phyloP scores from a whole-genome alignment of 2,113 vertebrate genomes.

The Anser cygnoides region DNA sequence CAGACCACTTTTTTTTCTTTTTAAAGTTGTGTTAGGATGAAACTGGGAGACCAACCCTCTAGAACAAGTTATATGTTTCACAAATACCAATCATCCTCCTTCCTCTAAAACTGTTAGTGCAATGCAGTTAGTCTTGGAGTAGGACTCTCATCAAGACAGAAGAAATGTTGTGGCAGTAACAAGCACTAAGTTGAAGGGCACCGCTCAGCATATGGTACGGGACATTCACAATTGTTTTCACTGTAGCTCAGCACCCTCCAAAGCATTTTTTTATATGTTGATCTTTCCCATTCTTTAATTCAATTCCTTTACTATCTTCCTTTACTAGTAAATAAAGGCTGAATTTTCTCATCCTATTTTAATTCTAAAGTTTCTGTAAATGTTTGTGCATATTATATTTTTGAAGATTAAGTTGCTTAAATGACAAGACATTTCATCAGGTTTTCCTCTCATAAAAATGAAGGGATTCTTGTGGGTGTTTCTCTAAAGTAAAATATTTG shows the following conservation, averaged over 20 bases:
- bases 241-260: neutral
- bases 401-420: neutral
- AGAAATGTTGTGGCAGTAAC: neutral
- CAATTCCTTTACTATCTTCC: neutral
- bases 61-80: neutral
- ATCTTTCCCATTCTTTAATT: neutral
- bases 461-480: neutral
- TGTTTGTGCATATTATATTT: accelerated
- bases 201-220: neutral
- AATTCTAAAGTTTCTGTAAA: neutral
- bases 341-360: neutral
- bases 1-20: neutral
- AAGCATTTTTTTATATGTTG: neutral
- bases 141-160: neutral
- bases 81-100: neutral
- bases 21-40: neutral
- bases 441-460: neutral
- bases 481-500: neutral
- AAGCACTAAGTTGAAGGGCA: neutral
- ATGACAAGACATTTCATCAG: neutral
- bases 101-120: neutral
- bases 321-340: neutral
- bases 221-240: neutral
- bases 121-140: neutral
- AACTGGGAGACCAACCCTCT: neutral